Evolutionary conservation across 2,113 vertebrate genomes (phyloP), one percentile per base, ranked within the genome.

Genomic region (Eonycteris spelaea): DNA sequence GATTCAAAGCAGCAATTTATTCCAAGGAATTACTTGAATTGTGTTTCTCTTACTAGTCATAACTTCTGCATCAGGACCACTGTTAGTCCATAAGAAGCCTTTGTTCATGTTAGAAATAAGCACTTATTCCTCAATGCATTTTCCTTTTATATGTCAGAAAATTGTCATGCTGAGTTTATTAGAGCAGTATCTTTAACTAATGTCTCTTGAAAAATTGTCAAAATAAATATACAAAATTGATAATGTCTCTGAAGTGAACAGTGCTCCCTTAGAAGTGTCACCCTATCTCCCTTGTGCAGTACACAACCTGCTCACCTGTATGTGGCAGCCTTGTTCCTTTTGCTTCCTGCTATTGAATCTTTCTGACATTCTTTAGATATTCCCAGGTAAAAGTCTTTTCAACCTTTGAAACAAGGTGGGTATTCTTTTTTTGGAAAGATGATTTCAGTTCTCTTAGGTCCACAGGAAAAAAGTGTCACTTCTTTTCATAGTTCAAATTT

Each of bases 1-100:
- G 73, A 95, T 59, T 91, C 35, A 65, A 91, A 94, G 94, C 57
- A 92, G 68, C 43, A 55, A 13, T 93, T 96, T 51, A 65, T 92
- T 84, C 65, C 19, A 40, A 80, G 61, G 82, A 91, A 77, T 80
- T n/a, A 45, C 35, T 79, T 6, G 30, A 68, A 61, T 63, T 73
- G 14, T 61, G 85, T 87, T 71, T 77, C 33, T 40, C 6, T 24
- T 24, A 70, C 7, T 28, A 78, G 77, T 77, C 67, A n/a, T 57
- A 22, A 51, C 65, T 89, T 97, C 43, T 38, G n/a, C 18, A 21
- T 70, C 38, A 84, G 67, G 1, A 26, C 38, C 51, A 30, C 19
- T 26, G 38, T 40, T 16, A 35, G 40, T 6, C 5, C 3, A 6
- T 10, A 14, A 13, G 82, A 82, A 94, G 38, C 48, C 43, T 97